A percentile compares a stretch with the other conserved stretches of the same genome.
Evolutionary conservation across 2,113 vertebrate genomes (phyloP).

Genomic region (Colaptes auratus): DNA sequence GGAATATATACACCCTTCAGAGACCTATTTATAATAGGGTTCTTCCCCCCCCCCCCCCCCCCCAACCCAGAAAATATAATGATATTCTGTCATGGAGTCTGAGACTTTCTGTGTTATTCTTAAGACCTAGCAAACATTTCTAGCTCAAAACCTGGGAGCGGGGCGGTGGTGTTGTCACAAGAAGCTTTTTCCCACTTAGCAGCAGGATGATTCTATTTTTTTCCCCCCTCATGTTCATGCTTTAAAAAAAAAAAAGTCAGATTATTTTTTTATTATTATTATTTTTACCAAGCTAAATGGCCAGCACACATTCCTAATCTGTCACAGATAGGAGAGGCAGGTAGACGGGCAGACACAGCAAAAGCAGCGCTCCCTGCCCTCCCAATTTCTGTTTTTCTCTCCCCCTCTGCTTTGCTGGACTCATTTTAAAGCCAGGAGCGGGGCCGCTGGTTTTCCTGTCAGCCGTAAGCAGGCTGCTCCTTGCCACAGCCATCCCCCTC

Average conservation of each 20-base stretch:
- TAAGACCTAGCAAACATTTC: not conserved
- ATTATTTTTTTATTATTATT: no score
- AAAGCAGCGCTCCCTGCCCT: not conserved
- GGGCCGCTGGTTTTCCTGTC: not conserved
- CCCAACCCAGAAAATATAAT: not conserved
- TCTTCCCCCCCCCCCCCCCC: not conserved
- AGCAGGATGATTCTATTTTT: slow-evolving; percentile 37
- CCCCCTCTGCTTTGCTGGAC: not conserved
- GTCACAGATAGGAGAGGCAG: not conserved
- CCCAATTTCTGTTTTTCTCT: not conserved
- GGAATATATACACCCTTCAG: accelerated
- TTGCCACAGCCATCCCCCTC: not conserved
- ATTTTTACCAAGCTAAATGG: slow-evolving; percentile 43
- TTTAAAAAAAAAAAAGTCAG: not conserved
- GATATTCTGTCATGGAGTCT: not conserved
- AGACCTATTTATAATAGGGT: not conserved
- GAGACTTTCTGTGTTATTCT: not conserved
- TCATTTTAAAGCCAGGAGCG: not conserved
- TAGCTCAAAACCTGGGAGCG: not conserved
- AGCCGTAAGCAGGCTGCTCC: not conserved
- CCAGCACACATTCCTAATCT: not conserved
- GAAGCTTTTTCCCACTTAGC: slow-evolving; percentile 47
- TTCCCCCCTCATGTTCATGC: not conserved
- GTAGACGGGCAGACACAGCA: not conserved
- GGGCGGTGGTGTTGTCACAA: not conserved